phyloP scores from a whole-genome alignment of 2,113 vertebrate genomes.

The Strix aluco region DNA sequence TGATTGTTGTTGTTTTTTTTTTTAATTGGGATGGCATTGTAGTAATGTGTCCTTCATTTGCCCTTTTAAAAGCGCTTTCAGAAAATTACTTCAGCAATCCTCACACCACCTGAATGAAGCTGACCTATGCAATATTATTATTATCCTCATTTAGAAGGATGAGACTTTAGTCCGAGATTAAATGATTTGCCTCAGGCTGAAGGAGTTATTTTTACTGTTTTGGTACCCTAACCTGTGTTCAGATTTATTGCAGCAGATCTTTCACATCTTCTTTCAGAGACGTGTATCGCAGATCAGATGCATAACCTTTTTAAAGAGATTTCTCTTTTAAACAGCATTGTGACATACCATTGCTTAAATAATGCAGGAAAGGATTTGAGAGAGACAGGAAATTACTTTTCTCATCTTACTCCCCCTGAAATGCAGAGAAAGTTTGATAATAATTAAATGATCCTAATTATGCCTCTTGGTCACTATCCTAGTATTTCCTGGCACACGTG shows the following conservation, averaged over 20 bases:
- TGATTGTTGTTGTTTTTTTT: neutral
- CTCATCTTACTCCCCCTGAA: conserved; percentile 28
- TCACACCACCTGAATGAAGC: neutral
- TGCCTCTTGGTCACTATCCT: conserved; percentile 12
- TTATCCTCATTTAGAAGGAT: neutral
- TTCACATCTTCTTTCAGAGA: neutral
- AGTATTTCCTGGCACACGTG: neutral
- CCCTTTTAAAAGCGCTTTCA: neutral
- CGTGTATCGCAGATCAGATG: conserved; percentile 1
- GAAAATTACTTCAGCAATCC: neutral
- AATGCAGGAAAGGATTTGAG: conserved; percentile 30
- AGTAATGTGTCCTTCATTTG: neutral
- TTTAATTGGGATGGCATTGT: neutral
- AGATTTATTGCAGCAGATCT: neutral
- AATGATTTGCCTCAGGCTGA: neutral
- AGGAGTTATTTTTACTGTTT: neutral
- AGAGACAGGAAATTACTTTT: conserved; percentile 16
- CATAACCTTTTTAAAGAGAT: neutral
- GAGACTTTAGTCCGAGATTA: neutral
- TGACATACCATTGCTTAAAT: conserved; percentile 17
- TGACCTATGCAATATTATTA: neutral
- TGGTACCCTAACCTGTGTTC: neutral
- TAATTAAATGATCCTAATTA: neutral
- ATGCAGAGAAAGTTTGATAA: neutral
- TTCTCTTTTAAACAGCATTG: conserved; percentile 27